Evolutionary conservation across 2,113 vertebrate genomes (phyloP).

Genomic region (Ginglymostoma cirratum): DNA sequence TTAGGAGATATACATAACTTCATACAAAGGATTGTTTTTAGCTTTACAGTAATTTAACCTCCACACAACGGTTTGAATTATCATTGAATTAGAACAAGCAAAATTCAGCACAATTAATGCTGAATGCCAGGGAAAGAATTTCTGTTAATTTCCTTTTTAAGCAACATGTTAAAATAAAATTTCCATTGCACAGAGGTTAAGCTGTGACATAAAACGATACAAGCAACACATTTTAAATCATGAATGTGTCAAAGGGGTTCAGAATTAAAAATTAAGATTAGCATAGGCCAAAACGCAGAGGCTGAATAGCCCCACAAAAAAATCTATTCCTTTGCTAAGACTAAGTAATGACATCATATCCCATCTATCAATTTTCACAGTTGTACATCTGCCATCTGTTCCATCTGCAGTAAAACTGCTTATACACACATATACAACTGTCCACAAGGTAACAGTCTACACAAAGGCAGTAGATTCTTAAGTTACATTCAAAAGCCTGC

Average conservation of each 20-base stretch:
- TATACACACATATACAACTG: constrained; percentile 44
- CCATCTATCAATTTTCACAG: constrained; percentile 80
- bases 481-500: constrained; percentile 49
- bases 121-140: neutral
- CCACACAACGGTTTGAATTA: neutral
- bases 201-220: constrained; percentile 76
- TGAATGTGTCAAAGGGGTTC: constrained; percentile 82
- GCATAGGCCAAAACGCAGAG: constrained; percentile 70
- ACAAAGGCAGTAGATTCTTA: constrained; percentile 66
- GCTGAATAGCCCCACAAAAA: constrained; percentile 65
- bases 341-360: constrained; percentile 92
- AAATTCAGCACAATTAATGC: neutral
- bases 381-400: constrained; percentile 84
- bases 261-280: constrained; percentile 80
- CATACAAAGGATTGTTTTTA: neutral
- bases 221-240: constrained; percentile 79
- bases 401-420: constrained; percentile 70
- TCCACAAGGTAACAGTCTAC: constrained; percentile 67
- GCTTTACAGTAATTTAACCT: neutral
- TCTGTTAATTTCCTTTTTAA: neutral
- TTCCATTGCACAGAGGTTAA: constrained; percentile 56
- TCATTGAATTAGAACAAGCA: neutral
- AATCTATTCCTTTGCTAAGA: constrained; percentile 62
- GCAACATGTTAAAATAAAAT: neutral
- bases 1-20: neutral